Conservation (phyloP, 2,888 invertebrate genomes). For the Drosophila maculinotata region DNA sequence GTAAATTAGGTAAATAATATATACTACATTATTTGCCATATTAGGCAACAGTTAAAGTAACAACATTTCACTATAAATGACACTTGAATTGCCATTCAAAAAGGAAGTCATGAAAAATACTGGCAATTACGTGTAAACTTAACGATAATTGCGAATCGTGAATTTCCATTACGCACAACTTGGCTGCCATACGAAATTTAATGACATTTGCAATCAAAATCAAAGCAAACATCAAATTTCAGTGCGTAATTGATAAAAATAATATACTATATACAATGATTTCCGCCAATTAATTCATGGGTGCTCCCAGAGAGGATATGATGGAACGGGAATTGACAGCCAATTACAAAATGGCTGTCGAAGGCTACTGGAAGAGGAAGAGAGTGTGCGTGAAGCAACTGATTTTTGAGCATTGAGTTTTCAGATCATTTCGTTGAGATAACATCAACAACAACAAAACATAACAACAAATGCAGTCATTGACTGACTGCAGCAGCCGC, state of each 20-base stretch:
- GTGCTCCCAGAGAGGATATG: conserved; percentile 15
- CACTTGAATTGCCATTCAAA: conserved; percentile 27
- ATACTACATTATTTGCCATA: conserved; percentile 25
- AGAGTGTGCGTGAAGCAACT: conserved; percentile 20
- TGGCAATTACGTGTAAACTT: conserved; percentile 20
- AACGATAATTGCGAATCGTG: conserved; percentile 13
- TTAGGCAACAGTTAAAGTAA: conserved; percentile 25
- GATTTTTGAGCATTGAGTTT: conserved; percentile 43
- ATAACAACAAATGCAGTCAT: conserved; percentile 54
- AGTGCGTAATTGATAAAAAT: conserved; percentile 39
- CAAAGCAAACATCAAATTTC: conserved; percentile 19
- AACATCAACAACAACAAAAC: conserved; percentile 41
- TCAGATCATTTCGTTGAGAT: conserved; percentile 62
- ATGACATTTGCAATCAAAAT: conserved; percentile 44
- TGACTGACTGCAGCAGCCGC: conserved; percentile 55
- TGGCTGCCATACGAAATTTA: conserved; percentile 21
- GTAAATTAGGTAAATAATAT: conserved; percentile 2
- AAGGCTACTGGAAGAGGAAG: conserved; percentile 15
- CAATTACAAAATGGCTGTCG: conserved; percentile 42
- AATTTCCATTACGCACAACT: conserved; percentile 26
- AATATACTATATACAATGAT: conserved; percentile 25
- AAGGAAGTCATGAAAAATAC: conserved; percentile 43
- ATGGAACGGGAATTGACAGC: conserved; percentile 25
- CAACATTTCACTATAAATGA: conserved; percentile 40
- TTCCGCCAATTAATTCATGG: conserved; percentile 53